A percentile compares a stretch with the other conserved stretches of the same genome.
Conservation (phyloP, 2,113 vertebrate genomes). For the Solenodon paradoxus region DNA sequence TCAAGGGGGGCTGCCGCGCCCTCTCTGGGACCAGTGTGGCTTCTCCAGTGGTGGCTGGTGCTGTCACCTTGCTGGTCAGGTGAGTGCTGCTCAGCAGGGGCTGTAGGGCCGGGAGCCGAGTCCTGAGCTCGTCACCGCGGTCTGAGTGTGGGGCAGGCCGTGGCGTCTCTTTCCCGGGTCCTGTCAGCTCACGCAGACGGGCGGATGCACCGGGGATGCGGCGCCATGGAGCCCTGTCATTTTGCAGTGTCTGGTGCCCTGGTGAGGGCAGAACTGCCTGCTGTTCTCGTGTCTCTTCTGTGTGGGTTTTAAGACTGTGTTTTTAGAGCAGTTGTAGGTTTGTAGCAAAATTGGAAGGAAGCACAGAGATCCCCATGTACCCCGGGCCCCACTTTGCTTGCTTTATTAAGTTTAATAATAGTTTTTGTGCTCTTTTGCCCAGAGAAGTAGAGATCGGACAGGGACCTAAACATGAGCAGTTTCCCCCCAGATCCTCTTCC, state of each 20-base stretch:
- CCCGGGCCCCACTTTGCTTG: not conserved
- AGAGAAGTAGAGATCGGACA: no score
- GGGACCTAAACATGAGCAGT: not conserved
- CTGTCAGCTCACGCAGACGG: no score
- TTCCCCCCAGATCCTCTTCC: not conserved
- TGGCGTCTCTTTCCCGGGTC: no score
- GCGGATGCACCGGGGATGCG: no score
- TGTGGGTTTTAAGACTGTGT: not conserved
- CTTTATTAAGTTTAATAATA: not conserved
- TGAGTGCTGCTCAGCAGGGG: constrained; percentile 62
- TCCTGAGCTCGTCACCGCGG: not conserved
- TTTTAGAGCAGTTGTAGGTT: not conserved
- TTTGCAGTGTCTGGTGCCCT: no score
- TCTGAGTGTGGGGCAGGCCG: not conserved
- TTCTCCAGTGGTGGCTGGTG: constrained; percentile 97
- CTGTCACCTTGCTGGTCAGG: constrained; percentile 96
- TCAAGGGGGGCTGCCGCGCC: constrained; percentile 98
- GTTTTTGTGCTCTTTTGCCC: not conserved
- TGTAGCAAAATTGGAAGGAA: not conserved
- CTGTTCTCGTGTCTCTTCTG: not conserved
- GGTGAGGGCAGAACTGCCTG: not conserved
- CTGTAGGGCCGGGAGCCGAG: not conserved
- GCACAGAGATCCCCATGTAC: no score
- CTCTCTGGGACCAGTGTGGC: constrained; percentile 98
- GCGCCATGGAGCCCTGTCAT: no score